Base-by-base conservation (phyloP, 2,888 invertebrate species). In the Osedax frankpressi region DNA sequence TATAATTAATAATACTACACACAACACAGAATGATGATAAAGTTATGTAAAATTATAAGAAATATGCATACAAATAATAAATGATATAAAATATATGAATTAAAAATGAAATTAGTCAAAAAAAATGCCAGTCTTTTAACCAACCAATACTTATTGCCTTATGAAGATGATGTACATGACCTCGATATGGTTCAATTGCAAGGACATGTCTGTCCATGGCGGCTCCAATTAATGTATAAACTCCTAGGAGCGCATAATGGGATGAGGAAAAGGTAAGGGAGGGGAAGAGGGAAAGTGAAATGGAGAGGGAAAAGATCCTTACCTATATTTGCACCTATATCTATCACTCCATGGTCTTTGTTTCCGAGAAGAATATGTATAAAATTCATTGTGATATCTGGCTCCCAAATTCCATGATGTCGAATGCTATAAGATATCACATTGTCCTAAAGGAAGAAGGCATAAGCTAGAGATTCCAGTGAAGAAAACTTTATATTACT, bases 261-360 rank as follows among this genome's bases (percentile, higher is more conserved):
- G n/a, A n/a, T n/a, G n/a, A n/a, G n/a, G n/a, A n/a, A n/a, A n/a
- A n/a, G n/a, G n/a, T n/a, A n/a, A n/a, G n/a, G n/a, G n/a, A n/a
- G n/a, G n/a, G n/a, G n/a, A n/a, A n/a, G n/a, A n/a, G n/a, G n/a
- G n/a, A n/a, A n/a, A n/a, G n/a, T n/a, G n/a, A n/a, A n/a, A n/a
- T n/a, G n/a, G n/a, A n/a, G n/a, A n/a, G n/a, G n/a, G n/a, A n/a
- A n/a, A n/a, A n/a, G n/a, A n/a, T n/a, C 44, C 44, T 19, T 44
- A 44, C 44, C 44, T 44, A 83, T 78, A 73, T 83, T 81, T 28
- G 83, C 82, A 0, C 83, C 83, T 1, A 83, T 76, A 75, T 83
- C 83, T 2, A 83, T 76, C 0, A 82, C 77, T 11, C 76, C 75
- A 28, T 79, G 76, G 28, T 78, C 76, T 2, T 77, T 77, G 71